phyloP scores from a whole-genome alignment of 2,113 vertebrate species.

The Thalassoma bifasciatum region DNA sequence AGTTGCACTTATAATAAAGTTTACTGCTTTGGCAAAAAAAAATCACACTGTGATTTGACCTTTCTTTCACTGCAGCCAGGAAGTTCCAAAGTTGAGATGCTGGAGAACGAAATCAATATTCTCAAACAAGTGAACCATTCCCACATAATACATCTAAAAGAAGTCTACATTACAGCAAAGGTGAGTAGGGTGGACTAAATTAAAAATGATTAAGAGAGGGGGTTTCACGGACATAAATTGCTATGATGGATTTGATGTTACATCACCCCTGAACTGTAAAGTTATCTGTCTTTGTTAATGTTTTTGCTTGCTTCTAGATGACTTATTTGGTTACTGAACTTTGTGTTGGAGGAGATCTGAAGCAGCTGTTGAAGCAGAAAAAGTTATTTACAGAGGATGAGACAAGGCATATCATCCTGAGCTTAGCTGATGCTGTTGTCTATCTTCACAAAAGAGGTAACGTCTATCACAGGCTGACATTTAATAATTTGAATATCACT shows the following conservation, averaged over 20 bases:
- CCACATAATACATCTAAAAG: constrained; percentile 88
- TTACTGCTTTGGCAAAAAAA: constrained; percentile 24
- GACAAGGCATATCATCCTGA: constrained; percentile 85
- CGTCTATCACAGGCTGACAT: background rate
- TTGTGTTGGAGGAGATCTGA: constrained; percentile 88
- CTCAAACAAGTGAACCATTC: constrained; percentile 86
- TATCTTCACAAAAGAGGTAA: constrained; percentile 89
- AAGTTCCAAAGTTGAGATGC: constrained; percentile 85
- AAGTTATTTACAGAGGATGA: constrained; percentile 86
- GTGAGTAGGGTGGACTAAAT: constrained; percentile 68
- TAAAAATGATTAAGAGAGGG: constrained; percentile 17
- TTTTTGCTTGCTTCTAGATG: constrained; percentile 78
- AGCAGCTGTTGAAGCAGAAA: constrained; percentile 82
- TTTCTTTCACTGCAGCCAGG: constrained; percentile 82
- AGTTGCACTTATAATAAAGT: constrained; percentile 21
- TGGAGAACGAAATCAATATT: constrained; percentile 88
- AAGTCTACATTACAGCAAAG: constrained; percentile 86
- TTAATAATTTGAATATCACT: constrained; percentile 4
- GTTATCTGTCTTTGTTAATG: constrained; percentile 26
- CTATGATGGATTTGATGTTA: constrained; percentile 3
- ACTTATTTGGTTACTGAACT: constrained; percentile 89
- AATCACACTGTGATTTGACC: constrained; percentile 35
- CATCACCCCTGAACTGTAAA: constrained; percentile 21
- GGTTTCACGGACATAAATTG: constrained; percentile 4
- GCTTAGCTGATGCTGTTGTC: constrained; percentile 82